phyloP scores from a whole-genome alignment of 2,113 vertebrate genomes.

The Procavia capensis region DNA sequence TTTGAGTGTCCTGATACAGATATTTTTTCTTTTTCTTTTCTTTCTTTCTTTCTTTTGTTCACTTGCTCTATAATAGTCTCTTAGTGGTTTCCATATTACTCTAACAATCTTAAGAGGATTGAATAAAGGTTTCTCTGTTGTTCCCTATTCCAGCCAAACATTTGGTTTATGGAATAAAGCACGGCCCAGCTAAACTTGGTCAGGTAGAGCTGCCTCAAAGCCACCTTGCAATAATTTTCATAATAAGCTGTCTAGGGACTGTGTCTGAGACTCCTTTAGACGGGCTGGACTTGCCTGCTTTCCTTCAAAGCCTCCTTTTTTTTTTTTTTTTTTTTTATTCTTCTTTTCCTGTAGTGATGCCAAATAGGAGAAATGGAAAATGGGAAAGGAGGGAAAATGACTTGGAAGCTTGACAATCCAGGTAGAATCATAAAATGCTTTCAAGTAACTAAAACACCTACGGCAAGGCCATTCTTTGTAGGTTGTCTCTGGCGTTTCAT shows the following conservation, averaged over 20 bases:
- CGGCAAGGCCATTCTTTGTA: not conserved
- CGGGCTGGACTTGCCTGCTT: not conserved
- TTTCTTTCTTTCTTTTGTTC: not conserved
- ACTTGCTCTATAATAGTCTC: not conserved
- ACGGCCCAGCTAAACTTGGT: not conserved
- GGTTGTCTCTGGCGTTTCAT: not conserved
- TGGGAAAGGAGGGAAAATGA: not conserved
- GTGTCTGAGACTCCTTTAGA: not conserved
- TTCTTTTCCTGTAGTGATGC: not conserved
- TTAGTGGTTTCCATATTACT: not conserved
- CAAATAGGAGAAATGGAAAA: constrained; percentile 27
- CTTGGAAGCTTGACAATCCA: not conserved
- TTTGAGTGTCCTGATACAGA: not conserved
- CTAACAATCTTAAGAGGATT: not conserved
- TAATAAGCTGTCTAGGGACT: not conserved
- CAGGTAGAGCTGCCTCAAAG: not conserved
- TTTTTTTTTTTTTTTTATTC: not conserved
- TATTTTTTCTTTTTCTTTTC: too few species aligned
- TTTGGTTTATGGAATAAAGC: not conserved
- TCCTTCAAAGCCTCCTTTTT: not conserved
- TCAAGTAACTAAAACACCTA: not conserved
- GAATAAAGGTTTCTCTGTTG: not conserved
- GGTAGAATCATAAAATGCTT: not conserved
- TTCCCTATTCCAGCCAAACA: not conserved
- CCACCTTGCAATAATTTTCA: not conserved